phyloP scores from a whole-genome alignment of 2,113 vertebrate species.

The Laticauda laticaudata region DNA sequence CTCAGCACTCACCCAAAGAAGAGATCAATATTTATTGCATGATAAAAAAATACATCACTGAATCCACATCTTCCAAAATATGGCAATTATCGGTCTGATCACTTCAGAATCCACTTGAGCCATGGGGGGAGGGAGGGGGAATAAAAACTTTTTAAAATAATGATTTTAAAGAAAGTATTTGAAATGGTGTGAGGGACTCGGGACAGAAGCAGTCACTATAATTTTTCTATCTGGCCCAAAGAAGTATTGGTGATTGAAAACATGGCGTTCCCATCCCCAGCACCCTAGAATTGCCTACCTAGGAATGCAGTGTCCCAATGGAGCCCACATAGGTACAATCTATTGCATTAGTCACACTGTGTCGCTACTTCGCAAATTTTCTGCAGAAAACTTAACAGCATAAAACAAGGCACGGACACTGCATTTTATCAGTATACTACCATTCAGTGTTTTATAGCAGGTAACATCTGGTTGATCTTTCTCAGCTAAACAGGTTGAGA shows the following conservation, averaged over 20 bases:
- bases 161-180: neutral
- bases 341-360: neutral
- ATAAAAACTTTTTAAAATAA: neutral
- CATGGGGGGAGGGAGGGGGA: neutral
- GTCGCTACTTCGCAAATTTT: neutral
- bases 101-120: neutral
- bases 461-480: neutral
- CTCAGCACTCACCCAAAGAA: neutral
- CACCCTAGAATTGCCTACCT: neutral
- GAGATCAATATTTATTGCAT: slow-evolving; percentile 6
- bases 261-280: neutral
- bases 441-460: neutral
- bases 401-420: neutral
- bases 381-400: neutral
- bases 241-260: neutral
- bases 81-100: neutral
- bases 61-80: neutral
- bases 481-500: neutral
- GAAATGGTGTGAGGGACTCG: too few species aligned
- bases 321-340: neutral
- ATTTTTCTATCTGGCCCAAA: neutral
- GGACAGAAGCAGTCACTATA: neutral
- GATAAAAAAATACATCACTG: neutral
- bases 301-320: neutral
- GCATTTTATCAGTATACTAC: neutral